Evolutionary conservation across 2,113 vertebrate species (phyloP).

Genomic region (Sceloporus tristichus): DNA sequence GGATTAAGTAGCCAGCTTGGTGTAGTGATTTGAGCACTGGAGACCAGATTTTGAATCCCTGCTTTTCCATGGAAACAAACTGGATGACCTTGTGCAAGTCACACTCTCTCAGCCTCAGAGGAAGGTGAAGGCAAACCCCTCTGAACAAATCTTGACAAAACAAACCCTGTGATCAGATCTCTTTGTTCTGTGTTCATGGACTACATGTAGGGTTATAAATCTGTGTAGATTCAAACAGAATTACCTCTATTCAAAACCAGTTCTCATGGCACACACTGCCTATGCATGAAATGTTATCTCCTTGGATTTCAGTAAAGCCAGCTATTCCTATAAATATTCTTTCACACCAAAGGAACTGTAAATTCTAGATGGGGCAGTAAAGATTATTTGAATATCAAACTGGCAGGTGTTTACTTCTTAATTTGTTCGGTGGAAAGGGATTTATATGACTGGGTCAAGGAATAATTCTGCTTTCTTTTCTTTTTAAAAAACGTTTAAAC

Average conservation of each 20-base stretch:
- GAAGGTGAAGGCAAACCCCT: too few species aligned
- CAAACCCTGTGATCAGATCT: neutral
- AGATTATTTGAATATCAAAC: slow-evolving; percentile 19
- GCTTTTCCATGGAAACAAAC: too few species aligned
- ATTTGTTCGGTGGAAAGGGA: slow-evolving; percentile 15
- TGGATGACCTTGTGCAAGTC: too few species aligned
- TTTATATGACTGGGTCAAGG: neutral
- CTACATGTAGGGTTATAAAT: neutral
- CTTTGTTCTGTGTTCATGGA: neutral
- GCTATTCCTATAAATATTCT: slow-evolving; percentile 45
- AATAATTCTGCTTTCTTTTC: neutral
- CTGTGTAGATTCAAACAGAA: neutral
- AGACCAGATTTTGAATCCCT: too few species aligned
- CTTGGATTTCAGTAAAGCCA: slow-evolving; percentile 29
- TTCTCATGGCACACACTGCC: neutral
- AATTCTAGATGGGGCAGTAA: slow-evolving; percentile 14
- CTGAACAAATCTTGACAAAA: too few species aligned
- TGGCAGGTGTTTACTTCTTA: slow-evolving; percentile 55
- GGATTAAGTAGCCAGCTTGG: too few species aligned
- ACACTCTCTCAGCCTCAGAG: too few species aligned
- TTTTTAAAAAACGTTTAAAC: neutral
- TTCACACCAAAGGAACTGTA: slow-evolving; percentile 1
- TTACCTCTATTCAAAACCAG: slow-evolving; percentile 24
- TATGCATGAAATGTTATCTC: neutral
- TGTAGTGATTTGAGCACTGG: too few species aligned